A percentile compares a stretch with the other conserved stretches of the same genome.
Conservation (phyloP, 1,140 invertebrate species). For the Pseudomyrmex pallidus region DNA sequence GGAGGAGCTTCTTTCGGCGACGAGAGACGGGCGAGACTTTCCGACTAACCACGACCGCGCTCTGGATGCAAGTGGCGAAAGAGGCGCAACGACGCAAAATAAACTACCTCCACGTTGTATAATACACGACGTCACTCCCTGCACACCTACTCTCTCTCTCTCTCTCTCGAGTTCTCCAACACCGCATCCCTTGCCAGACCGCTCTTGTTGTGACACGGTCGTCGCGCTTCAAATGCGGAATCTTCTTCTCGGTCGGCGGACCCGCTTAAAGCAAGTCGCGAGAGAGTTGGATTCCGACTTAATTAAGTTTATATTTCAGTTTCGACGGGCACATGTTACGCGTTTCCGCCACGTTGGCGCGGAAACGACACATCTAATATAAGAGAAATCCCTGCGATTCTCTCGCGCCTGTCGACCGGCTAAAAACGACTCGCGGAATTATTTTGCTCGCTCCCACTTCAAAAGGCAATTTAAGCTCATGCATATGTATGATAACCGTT, state of each 20-base stretch:
- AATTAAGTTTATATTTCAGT: constrained; percentile 80
- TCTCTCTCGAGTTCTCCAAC: neutral
- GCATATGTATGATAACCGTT: constrained; percentile 48
- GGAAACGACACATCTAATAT: constrained; percentile 60
- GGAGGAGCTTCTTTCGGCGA: constrained; percentile 65
- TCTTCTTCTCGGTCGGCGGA: constrained; percentile 5
- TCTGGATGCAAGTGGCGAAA: constrained; percentile 62
- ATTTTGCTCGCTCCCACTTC: constrained; percentile 49
- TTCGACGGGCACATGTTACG: constrained; percentile 53
- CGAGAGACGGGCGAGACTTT: constrained; percentile 36
- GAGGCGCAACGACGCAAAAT: constrained; percentile 70
- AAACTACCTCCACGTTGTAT: constrained; percentile 71
- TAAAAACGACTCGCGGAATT: constrained; percentile 59
- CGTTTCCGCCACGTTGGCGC: constrained; percentile 36
- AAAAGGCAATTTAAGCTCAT: constrained; percentile 44
- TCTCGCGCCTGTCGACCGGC: constrained; percentile 11
- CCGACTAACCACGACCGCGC: constrained; percentile 35
- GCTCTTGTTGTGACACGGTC: constrained; percentile 30
- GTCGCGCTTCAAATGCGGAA: constrained; percentile 22
- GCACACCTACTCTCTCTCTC: constrained; percentile 24
- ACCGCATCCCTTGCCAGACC: neutral
- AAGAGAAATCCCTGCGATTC: constrained; percentile 49
- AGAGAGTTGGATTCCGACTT: constrained; percentile 64
- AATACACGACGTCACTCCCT: constrained; percentile 62
- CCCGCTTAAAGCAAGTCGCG: constrained; percentile 41